Evolutionary conservation across 2,797 vertebrate genomes (phyloP), one percentile per base, ranked within the genome.

Genomic region (Sebastes trivittatus): DNA sequence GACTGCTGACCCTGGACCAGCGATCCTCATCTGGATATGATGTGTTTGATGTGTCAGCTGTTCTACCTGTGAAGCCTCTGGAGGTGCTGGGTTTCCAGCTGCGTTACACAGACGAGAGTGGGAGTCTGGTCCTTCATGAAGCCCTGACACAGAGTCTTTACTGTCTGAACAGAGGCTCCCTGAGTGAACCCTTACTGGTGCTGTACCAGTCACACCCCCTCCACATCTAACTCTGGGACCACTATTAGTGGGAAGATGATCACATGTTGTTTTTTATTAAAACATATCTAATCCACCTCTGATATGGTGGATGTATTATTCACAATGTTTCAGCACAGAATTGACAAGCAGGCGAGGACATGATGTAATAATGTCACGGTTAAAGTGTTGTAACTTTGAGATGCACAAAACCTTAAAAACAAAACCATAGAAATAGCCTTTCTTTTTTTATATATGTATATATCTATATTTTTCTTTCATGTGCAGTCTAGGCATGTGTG

Each of bases 131-230:
- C 46, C 89, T 95, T 2, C 94, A 96, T 1, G 89, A 95, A 27
- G 94, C 93, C 5, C 87, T 95, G 20, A 94, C 95, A 0, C 95
- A 95, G 81, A 95, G 90, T 76, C 89, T 96, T 18, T 94, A 94
- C 78, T 92, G 87, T n/a, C 80, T 92, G 64, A 82, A 77, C 30
- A 81, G 87, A 62, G 93, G 86, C 27, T 90, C 89, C 10, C 79
- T 82, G 71, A 94, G 84, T 11, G 93, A 95, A 62, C 88, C 95
- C 22, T 81, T 96, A 49, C 80, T 96, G 59, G 93, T 92, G 36
- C 64, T 88, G 1, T 94, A 92, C 67, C 87, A 83, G 27, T 58
- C 83, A 6, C 75, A 74, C 23, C 64, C 72, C 2, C 34, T 76
- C 2, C 82, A 78, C 46, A 4, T 54, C 22, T 89, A 25, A 81